Base-by-base conservation (phyloP, 1,140 invertebrate species). In the Drosophila parvula region DNA sequence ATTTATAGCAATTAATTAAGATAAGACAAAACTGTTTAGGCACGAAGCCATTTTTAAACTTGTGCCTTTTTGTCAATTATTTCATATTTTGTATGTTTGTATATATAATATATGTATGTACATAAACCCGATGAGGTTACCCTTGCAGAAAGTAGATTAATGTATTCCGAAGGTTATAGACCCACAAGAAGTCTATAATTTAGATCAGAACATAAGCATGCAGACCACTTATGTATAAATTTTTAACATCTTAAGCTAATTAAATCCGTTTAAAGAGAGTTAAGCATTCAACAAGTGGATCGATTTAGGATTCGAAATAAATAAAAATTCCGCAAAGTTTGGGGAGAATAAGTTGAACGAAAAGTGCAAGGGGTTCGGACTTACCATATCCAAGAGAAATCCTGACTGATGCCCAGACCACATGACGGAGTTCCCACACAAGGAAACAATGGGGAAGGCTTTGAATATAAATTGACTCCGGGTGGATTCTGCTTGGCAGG, bases 391-490 rank as follows among this genome's bases (percentile, higher is more conserved):
- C 50, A 50, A 51, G 58, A 55, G 28, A 28, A 59, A 47, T 41
- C 11, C 34, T 53, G 41, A 28, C 76, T 34, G 64, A 69, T 47
- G 64, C 11, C n/a, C 12, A 58, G 36, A 67, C 73, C 74, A 77
- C 67, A 77, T 86, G 83, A 10, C 64, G 61, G 58, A 69, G 79
- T 88, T 86, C 83, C 53, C 84, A 86, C 67, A 79, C 55, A 58
- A 30, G 16, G 28, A 41, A 44, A 30, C 43, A 50, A 27, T 22
- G 30, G 28, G 61, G 14, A 79, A 32, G 69, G 47, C 53, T 65
- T 58, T 86, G 83, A 80, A 86, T 86, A 83, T 80, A 86, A 83
- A 86, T 83, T 67, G 60, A 73, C 73, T 73, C 77, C 47, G 48
- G 53, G 44, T 47, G 58, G 74, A 81, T 81, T 86, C 59, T 34